phyloP scores from a whole-genome alignment of 37 sponge, comb jelly and placozoan species.

The Spongia lamella region DNA sequence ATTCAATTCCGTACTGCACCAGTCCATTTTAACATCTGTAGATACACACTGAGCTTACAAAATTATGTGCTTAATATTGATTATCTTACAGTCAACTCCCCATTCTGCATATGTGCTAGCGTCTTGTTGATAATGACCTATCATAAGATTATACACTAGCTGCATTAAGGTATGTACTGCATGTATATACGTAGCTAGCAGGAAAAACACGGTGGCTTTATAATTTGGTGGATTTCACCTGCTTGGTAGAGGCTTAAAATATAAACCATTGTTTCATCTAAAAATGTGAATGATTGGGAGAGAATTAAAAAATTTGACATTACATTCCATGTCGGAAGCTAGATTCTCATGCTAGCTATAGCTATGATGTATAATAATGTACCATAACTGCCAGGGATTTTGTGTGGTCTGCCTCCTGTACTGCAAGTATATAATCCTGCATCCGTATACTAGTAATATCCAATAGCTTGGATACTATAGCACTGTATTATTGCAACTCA shows the following conservation, averaged over 20 bases:
- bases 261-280: no score
- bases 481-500: no score
- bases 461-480: no score
- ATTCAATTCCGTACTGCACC: conserved; percentile 82
- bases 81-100: conserved; percentile 81
- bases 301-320: no score
- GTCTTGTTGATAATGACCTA: conserved; percentile 80
- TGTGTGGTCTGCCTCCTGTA: conserved; percentile 50
- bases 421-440: conserved; percentile 80
- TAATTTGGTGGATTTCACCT: no score
- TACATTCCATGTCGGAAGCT: no score
- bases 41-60: background rate
- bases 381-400: conserved; percentile 87
- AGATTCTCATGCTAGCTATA: no score
- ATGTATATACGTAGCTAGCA: no score
- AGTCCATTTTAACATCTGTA: conserved; percentile 89
- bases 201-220: no score
- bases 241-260: no score
- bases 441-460: conserved; percentile 78
- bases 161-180: no score
- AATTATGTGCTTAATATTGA: background rate
- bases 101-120: conserved; percentile 79
- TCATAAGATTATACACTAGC: background rate
- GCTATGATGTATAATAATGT: background rate
- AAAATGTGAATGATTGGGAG: no score